Base-by-base conservation (phyloP, 1,140 invertebrate genomes). In the Marisa cornuarietis region DNA sequence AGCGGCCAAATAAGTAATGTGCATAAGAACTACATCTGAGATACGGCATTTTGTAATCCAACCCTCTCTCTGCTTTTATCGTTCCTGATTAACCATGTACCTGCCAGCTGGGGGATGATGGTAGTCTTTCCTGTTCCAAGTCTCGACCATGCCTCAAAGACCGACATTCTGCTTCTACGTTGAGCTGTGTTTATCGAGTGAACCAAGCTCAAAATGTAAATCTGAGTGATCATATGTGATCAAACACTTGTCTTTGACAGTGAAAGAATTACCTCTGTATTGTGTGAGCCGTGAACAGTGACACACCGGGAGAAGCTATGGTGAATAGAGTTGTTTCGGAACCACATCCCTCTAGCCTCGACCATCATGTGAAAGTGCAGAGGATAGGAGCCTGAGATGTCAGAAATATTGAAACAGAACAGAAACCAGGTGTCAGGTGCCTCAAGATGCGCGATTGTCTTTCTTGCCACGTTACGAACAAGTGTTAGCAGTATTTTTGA, bases 271-370 rank as follows among this genome's bases (percentile, higher is more conserved):
- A 83, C 84, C 82, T 72, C 62, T 22, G 79, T 58, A 26, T 82
- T 79, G 74, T 83, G 63, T 1, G 83, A 83, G 3, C 79, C 84
- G 72, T 87, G 86, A 6, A 87, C 62, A 16, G 86, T 87, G 69
- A 86, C 79, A 76, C 86, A 87, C 20, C 86, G 74, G 18, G 81
- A 68, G 63, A 79, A 78, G 1, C 79, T 68, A 63, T 86, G 58
- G 52, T 84, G 79, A 49, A 84, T 84, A 61, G 79, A 80, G 78
- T 82, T 84, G 54, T 79, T 76, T 49, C 78, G 68, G n/a, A 84
- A 20, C 51, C 79, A 84, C 24, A 52, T 76, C 3, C 78, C 78
- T 20, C 72, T 78, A 13, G 81, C 78, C 49, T 84, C 79, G 26
- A 78, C 42, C 65, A 82, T 80, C 83, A 84, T 84, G 77, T 84